These are phyloP conservation scores for Dicyrtoma fusca DNA, from an alignment of 2,888 invertebrate genomes.

Conservation along the genomic window DNA sequence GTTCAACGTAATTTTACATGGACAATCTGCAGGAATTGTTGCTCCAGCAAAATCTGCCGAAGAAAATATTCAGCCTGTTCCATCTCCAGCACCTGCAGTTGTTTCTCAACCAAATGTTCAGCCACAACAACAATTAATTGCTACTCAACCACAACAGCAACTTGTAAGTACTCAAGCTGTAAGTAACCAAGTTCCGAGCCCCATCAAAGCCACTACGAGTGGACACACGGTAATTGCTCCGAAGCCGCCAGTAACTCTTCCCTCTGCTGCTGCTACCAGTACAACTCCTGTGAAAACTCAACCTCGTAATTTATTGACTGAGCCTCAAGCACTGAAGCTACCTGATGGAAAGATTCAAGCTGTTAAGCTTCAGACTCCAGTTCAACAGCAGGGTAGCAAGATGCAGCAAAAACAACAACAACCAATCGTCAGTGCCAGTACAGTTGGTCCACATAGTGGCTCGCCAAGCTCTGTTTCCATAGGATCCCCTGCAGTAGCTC, in stretches of 20 bases:
- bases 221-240: background rate
- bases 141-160: conserved; percentile 4
- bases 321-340: conserved; percentile 16
- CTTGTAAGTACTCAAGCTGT: background rate
- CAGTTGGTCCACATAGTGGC: background rate
- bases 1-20: conserved; percentile 10
- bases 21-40: background rate
- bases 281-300: background rate
- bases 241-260: background rate
- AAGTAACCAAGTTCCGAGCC: background rate
- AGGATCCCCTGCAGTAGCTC: background rate
- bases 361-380: background rate
- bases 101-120: background rate
- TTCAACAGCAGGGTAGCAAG: background rate
- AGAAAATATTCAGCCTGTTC: conserved; percentile 1
- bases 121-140: background rate
- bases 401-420: background rate
- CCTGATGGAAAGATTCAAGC: conserved; percentile 31
- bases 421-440: conserved; percentile 3
- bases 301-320: conserved; percentile 16
- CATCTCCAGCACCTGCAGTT: background rate
- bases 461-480: background rate
- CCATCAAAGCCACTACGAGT: background rate
- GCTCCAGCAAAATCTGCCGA: background rate
- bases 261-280: background rate